A percentile compares a stretch with the other conserved stretches of the same genome.
These are phyloP conservation scores for Jaculus jaculus DNA, from an alignment of 2,113 vertebrate species.

Conservation along the genomic window DNA sequence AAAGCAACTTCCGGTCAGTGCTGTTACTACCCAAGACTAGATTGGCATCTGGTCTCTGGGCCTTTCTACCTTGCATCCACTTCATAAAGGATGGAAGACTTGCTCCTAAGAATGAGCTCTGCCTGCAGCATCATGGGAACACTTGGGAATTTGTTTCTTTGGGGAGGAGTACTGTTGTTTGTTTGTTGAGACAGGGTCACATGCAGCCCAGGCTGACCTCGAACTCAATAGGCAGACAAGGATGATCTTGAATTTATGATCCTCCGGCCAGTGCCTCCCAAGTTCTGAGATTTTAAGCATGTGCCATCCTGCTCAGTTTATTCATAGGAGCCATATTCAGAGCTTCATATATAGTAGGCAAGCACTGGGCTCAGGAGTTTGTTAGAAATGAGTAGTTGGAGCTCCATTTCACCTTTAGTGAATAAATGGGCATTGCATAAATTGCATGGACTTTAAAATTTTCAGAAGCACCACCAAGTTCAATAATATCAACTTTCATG, in stretches of 20 bases:
- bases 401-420: not conserved
- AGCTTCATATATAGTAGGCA: not conserved
- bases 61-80: not conserved
- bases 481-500: not conserved
- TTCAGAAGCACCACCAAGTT: not conserved
- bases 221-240: not conserved
- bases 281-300: not conserved
- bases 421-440: not conserved
- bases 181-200: not conserved
- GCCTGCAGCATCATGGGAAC: no score
- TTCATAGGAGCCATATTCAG: not conserved
- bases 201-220: not conserved
- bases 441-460: not conserved
- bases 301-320: not conserved
- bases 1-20: not conserved
- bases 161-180: not conserved
- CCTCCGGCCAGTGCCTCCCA: not conserved
- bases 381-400: not conserved
- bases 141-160: not conserved
- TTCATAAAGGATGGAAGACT: not conserved
- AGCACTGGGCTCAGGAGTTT: not conserved
- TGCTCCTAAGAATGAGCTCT: not conserved
- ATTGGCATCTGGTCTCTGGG: not conserved
- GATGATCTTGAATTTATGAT: not conserved
- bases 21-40: not conserved